Conservation (phyloP, 2,113 vertebrate species). For the Nesoenas mayeri region DNA sequence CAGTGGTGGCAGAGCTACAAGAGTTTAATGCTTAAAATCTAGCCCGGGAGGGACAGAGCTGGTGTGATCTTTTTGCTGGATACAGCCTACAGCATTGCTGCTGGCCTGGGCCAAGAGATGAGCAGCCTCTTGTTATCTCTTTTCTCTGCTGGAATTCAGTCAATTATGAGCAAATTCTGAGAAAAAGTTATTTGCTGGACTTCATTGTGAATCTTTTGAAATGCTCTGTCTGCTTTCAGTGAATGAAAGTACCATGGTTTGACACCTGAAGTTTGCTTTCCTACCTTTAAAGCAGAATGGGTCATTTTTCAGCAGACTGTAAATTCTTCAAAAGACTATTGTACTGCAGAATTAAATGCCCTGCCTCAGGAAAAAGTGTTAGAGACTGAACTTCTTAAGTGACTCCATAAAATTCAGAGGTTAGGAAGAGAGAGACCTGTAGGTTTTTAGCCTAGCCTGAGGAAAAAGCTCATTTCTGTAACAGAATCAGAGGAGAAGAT, state of each 20-base stretch:
- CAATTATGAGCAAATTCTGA: not conserved
- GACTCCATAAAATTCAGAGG: not conserved
- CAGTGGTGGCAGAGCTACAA: not conserved
- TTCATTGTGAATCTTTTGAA: slow-evolving; percentile 15
- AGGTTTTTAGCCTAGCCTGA: not conserved
- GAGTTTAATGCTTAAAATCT: not conserved
- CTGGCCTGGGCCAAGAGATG: not conserved
- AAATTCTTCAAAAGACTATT: slow-evolving; percentile 28
- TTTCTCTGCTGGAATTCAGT: slow-evolving; percentile 1
- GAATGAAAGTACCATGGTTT: not conserved
- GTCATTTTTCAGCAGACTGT: slow-evolving; percentile 21
- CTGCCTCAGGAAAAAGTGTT: slow-evolving; percentile 38
- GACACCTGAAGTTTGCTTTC: slow-evolving; percentile 49
- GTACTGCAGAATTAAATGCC: slow-evolving; percentile 23
- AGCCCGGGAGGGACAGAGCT: not conserved
- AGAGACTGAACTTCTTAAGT: slow-evolving; percentile 3
- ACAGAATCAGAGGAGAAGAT: not conserved
- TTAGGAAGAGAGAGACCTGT: not conserved
- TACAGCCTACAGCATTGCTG: not conserved
- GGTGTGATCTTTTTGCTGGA: not conserved
- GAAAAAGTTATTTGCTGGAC: slow-evolving; percentile 9
- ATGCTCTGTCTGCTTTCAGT: not conserved
- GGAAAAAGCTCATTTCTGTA: not conserved
- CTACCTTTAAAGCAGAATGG: slow-evolving; percentile 11
- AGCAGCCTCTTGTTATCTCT: not conserved